Base-by-base conservation (phyloP, 2,888 invertebrate genomes). In the Pantelozetes paolii region DNA sequence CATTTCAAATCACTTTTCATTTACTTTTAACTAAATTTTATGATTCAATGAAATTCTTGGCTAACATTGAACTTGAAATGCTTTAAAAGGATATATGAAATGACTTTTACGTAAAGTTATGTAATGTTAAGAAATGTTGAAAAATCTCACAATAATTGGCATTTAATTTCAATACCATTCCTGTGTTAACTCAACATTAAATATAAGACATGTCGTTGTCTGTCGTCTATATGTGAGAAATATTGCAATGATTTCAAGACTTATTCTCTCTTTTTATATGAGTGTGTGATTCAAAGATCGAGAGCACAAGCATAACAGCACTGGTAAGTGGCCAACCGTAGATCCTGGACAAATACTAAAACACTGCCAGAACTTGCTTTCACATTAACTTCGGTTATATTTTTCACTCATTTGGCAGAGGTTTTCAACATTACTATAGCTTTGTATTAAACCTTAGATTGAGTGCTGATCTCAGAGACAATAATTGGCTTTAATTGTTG, bases 201-300 rank as follows among this genome's bases (percentile, higher is more conserved):
- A 57, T 30, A 28, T 54, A 20, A 26, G 54, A 54, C 28, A 57
- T 30, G 30, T 57, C 13, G 57, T 57, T 57, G 57, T 57, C 57
- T 57, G 57, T 57, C 57, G 57, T 57, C 57, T 57, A 23, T 64
- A 64, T 64, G 64, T 64, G 64, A 64, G 64, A 64, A 64, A 64
- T 64, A 20, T 5, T 11, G 23, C 62, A 64, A 40, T n/a, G 23
- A 64, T 36, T 64, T 57, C 30, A 15, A 18, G 28, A 5, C 28
- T 23, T 30, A 57, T 18, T 45, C 18, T 5, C 36, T 36, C 36
- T 36, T 9, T 8, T 9, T 36, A 36, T 36, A 36, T 36, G 23
- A 23, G 54, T 40, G 64, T 32, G 64, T 36, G 64, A 64, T 36
- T 64, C 64, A n/a, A 32, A 57, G 23, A 54, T 57, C 28, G 57